Percentiles rank a stretch among this genome's conserved stretches.
phyloP scores from a whole-genome alignment of 2,113 vertebrate species.

The Muntiacus reevesi region DNA sequence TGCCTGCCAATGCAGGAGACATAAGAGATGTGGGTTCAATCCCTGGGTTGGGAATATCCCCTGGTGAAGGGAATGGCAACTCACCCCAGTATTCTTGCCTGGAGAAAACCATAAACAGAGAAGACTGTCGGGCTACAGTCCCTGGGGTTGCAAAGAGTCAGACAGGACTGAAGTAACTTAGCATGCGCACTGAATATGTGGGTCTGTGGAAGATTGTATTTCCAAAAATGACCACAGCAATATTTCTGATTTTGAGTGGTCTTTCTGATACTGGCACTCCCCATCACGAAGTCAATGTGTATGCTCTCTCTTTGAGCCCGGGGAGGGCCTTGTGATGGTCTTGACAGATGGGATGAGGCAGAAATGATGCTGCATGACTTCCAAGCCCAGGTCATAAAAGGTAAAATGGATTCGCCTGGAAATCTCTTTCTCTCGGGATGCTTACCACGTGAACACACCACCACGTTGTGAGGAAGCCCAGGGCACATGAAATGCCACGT shows the following conservation, averaged over 20 bases:
- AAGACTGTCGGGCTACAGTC: not conserved
- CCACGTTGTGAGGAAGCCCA: not conserved
- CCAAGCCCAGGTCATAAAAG: not conserved
- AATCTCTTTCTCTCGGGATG: not conserved
- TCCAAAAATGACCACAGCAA: not conserved
- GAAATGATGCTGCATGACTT: not conserved
- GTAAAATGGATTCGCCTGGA: not conserved
- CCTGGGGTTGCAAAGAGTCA: not conserved
- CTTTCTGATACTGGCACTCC: not conserved
- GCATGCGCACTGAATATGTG: not conserved
- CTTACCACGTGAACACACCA: not conserved
- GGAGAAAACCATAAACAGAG: not conserved
- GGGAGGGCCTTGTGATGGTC: not conserved
- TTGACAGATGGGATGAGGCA: not conserved
- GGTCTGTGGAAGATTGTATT: not conserved
- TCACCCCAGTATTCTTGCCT: not conserved
- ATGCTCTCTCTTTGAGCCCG: not conserved
- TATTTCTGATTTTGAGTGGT: not conserved
- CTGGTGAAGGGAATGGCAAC: not conserved
- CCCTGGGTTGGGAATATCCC: not conserved
- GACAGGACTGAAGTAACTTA: not conserved
- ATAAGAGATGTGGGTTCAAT: not conserved
- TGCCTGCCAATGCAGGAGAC: not conserved
- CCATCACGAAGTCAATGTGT: not conserved
- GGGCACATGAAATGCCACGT: not conserved